Evolutionary conservation across 2,113 vertebrate genomes (phyloP), one percentile per base, ranked within the genome.

Genomic region (Paramormyrops kingsleyae): DNA sequence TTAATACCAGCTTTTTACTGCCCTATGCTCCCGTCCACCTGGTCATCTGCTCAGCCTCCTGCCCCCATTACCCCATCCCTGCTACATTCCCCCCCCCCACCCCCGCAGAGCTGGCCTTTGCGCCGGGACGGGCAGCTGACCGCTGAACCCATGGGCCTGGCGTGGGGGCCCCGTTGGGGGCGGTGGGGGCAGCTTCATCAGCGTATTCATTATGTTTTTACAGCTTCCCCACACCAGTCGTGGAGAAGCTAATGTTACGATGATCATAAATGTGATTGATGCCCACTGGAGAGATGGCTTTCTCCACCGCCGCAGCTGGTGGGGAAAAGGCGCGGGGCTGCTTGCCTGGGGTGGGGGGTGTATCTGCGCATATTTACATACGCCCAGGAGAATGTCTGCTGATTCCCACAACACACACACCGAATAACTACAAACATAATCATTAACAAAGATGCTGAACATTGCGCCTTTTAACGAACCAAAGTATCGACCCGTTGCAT

Each of bases 231-330:
- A 90, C 87, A 77, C 87, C 90, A 90, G 90, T 59, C 27, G 87
- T 90, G 92, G 91, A 47, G 70, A 88, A 90, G 87, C 83, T 52
- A 91, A 91, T 49, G 87, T 95, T 93, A 95, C 93, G 91, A 94
- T 93, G 66, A 50, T 92, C 91, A 91, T 95, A 94, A 95, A 95
- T 95, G 91, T 89, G 89, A 91, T 92, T 91, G 85, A 88, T 90
- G 87, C 91, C 88, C 90, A 74, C 21, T 86, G 89, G 66, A 89
- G 89, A 44, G 91, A 70, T 53, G 90, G 70, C 89, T 77, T 66
- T 24, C 87, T 21, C 88, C 77, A 42, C 88, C 7, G 42, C 42
- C 15, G 2, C 80, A 21, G 35, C 80, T 83, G 80, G 42, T 0
- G 17, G 74, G 12, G 31, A 42, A 19, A 31, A 80, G 74, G 15